These are phyloP conservation scores for Notothenia rossii DNA, from an alignment of 2,113 vertebrate genomes.

Conservation along the genomic window DNA sequence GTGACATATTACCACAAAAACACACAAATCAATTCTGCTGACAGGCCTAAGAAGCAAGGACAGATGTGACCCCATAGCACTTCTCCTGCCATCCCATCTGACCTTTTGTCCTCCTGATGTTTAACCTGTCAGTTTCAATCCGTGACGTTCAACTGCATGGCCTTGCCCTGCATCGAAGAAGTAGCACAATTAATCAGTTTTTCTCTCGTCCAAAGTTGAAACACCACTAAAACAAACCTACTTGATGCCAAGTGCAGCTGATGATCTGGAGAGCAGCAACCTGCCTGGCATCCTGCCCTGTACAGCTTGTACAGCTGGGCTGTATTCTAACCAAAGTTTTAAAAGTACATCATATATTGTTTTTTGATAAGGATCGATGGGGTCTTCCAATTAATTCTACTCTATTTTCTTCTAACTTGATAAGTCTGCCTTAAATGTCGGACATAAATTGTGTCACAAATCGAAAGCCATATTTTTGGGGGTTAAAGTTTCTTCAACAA, in stretches of 20 bases:
- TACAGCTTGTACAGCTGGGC: conserved; percentile 3
- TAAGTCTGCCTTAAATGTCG: no score
- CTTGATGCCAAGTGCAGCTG: conserved; percentile 33
- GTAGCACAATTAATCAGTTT: background rate
- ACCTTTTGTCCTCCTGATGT: background rate
- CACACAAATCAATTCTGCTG: background rate
- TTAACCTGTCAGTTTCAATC: background rate
- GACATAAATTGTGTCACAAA: no score
- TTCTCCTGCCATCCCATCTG: background rate
- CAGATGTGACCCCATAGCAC: background rate
- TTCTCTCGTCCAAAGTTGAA: conserved; percentile 1
- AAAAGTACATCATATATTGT: conserved; percentile 34
- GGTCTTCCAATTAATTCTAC: background rate
- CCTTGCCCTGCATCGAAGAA: conserved; percentile 1
- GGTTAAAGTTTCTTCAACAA: background rate
- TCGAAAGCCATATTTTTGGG: no score
- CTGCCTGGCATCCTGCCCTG: conserved; percentile 36
- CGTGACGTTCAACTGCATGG: background rate
- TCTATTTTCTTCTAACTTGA: background rate
- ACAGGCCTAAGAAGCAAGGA: background rate
- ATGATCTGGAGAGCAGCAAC: conserved; percentile 39
- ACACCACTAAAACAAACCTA: conserved; percentile 29
- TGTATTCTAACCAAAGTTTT: conserved; percentile 41
- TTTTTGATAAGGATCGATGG: background rate
- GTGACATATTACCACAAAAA: background rate